phyloP scores from a whole-genome alignment of 1,140 invertebrate species.

The Platyscapa corneri region DNA sequence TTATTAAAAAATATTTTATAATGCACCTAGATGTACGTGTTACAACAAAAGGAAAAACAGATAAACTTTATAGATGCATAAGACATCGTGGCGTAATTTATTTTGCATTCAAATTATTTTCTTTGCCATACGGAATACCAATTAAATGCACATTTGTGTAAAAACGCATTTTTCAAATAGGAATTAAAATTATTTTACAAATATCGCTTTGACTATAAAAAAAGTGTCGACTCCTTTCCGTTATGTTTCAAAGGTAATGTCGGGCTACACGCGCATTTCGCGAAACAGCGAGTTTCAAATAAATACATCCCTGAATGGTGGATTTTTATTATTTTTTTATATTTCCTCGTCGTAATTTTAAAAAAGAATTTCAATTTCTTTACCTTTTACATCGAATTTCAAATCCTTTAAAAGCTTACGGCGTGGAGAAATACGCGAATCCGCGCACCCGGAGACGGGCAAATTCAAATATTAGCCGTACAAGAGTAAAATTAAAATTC shows the following conservation, averaged over 20 bases:
- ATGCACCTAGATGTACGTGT: background rate
- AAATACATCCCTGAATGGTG: background rate
- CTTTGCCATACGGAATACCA: background rate
- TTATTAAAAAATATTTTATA: background rate
- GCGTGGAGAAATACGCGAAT: too few relatives aligned
- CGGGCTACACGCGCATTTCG: background rate
- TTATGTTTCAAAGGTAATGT: too few relatives aligned
- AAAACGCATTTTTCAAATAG: background rate
- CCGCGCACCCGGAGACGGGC: too few relatives aligned
- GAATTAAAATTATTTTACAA: background rate
- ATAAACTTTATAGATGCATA: background rate
- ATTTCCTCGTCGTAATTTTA: background rate
- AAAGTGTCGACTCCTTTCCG: too few relatives aligned
- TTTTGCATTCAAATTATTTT: background rate
- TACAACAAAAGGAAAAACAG: background rate
- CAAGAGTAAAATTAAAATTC: background rate
- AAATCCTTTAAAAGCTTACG: too few relatives aligned
- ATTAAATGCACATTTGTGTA: background rate
- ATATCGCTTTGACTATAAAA: background rate
- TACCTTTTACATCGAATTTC: too few relatives aligned
- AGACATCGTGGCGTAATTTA: background rate
- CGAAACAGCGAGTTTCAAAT: background rate
- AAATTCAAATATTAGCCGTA: too few relatives aligned
- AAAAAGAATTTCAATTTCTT: too few relatives aligned
- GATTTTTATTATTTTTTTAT: background rate